Base-by-base conservation (phyloP, 2,888 invertebrate species). In the Dryadula phaetusa region DNA sequence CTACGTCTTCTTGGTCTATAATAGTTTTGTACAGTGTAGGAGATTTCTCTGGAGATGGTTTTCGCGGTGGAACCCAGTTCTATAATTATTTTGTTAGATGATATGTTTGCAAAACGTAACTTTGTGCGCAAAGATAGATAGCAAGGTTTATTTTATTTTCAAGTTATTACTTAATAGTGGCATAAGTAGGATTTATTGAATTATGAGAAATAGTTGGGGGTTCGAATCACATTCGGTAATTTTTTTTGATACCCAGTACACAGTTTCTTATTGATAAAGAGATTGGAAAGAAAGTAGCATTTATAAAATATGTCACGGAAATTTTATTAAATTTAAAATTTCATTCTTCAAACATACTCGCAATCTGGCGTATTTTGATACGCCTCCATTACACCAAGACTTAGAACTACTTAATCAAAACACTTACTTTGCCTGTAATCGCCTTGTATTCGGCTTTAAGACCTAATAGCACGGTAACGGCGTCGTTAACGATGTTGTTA, bases 361-460 rank as follows among this genome's bases (percentile, higher is more conserved):
- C n/a, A n/a, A n/a, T n/a, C n/a, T n/a, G n/a, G n/a, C n/a, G n/a
- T n/a, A n/a, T n/a, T n/a, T n/a, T n/a, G n/a, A n/a, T n/a, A n/a
- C n/a, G n/a, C n/a, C n/a, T n/a, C n/a, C n/a, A n/a, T n/a, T n/a
- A n/a, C n/a, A n/a, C n/a, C n/a, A n/a, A n/a, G n/a, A n/a, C n/a
- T n/a, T n/a, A n/a, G n/a, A n/a, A n/a, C n/a, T n/a, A n/a, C n/a
- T n/a, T n/a, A n/a, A 3, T n/a, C 16, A n/a, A 34, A 49, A 47
- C n/a, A 70, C 72, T 72, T 6, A 84, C 85, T 81, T 84, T 78
- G 66, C 85, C 86, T 54, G 82, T 82, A 34, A 78, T 98, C 8
- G 90, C 87, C 37, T 67, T 98, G 81, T 95, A 98, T 73, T 96
- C 94, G 7, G 93, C 88, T 85, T 98, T 98, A 0, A 97, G 85